Evolutionary conservation across 2,797 vertebrate species (phyloP).

Genomic region (Phyllotis vaccarum): DNA sequence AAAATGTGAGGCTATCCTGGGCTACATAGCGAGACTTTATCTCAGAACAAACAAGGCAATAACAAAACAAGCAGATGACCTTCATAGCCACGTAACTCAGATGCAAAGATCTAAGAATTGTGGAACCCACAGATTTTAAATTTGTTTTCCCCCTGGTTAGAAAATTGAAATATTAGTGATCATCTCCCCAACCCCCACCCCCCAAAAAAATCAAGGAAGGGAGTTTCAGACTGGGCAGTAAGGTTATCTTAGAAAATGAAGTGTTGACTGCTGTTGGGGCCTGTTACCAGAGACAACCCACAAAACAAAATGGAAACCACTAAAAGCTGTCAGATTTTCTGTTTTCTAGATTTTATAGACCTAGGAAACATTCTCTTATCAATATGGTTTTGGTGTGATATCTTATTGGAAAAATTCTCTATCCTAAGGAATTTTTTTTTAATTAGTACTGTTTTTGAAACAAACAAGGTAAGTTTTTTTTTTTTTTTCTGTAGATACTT

Average conservation of each 20-base stretch:
- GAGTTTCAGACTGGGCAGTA: neutral
- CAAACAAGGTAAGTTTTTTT: neutral
- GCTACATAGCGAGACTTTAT: neutral
- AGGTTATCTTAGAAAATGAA: neutral
- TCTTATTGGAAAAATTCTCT: constrained; percentile 36
- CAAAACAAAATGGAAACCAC: constrained; percentile 74
- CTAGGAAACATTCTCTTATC: constrained; percentile 52
- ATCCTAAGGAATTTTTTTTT: neutral
- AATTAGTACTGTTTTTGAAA: constrained; percentile 16
- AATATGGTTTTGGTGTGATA: constrained; percentile 63
- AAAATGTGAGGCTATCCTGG: neutral
- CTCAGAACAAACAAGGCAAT: neutral
- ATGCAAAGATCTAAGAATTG: constrained; percentile 51
- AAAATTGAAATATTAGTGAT: constrained; percentile 62
- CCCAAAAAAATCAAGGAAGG: neutral
- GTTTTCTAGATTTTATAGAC: neutral
- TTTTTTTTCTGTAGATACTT: constrained; percentile 48
- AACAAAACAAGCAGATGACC: neutral
- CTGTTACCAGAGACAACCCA: constrained; percentile 65
- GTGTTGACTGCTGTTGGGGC: constrained; percentile 50
- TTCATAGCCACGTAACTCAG: neutral
- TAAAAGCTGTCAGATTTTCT: constrained; percentile 63
- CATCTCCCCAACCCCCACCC: neutral
- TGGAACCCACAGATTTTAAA: constrained; percentile 6
- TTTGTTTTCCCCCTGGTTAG: constrained; percentile 56